These are phyloP conservation scores for Otocyon megalotis DNA, from an alignment of 2,113 vertebrate genomes.

Conservation along the genomic window DNA sequence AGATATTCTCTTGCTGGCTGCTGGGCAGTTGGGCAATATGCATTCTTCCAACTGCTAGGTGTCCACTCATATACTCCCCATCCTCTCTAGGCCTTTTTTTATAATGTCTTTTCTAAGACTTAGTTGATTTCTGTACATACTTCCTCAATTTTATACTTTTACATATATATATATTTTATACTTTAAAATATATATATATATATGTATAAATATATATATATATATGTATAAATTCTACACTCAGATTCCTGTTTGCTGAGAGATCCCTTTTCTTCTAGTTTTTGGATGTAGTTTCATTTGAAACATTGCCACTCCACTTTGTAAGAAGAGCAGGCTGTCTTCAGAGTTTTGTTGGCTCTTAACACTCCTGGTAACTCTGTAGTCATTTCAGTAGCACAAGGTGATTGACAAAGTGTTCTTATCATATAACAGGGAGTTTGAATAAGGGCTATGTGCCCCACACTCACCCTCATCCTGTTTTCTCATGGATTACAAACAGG, in stretches of 20 bases:
- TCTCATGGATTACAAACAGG: neutral
- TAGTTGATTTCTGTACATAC: slow-evolving; percentile 79
- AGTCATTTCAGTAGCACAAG: slow-evolving; percentile 15
- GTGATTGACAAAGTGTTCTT: neutral
- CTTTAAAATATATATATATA: slow-evolving; percentile 66
- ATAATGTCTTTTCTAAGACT: slow-evolving; percentile 70
- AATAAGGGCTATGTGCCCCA: neutral
- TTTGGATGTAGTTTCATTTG: slow-evolving; percentile 36
- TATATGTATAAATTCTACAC: slow-evolving; percentile 73
- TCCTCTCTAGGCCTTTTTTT: slow-evolving; percentile 31
- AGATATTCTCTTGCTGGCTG: slow-evolving; percentile 96
- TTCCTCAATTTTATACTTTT: slow-evolving; percentile 79
- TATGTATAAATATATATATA: neutral
- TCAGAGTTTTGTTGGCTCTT: slow-evolving; percentile 24
- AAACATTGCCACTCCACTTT: slow-evolving; percentile 18
- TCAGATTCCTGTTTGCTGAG: slow-evolving; percentile 58
- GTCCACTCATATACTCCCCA: neutral
- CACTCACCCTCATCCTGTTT: neutral
- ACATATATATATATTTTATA: slow-evolving; percentile 76
- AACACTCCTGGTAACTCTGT: neutral
- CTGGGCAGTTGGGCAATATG: slow-evolving; percentile 93
- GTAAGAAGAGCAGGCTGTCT: neutral
- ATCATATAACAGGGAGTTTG: neutral
- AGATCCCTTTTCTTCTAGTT: slow-evolving; percentile 38
- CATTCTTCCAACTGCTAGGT: slow-evolving; percentile 90